These are phyloP conservation scores for Menidia menidia DNA, from an alignment of 2,797 vertebrate species.

Conservation along the genomic window DNA sequence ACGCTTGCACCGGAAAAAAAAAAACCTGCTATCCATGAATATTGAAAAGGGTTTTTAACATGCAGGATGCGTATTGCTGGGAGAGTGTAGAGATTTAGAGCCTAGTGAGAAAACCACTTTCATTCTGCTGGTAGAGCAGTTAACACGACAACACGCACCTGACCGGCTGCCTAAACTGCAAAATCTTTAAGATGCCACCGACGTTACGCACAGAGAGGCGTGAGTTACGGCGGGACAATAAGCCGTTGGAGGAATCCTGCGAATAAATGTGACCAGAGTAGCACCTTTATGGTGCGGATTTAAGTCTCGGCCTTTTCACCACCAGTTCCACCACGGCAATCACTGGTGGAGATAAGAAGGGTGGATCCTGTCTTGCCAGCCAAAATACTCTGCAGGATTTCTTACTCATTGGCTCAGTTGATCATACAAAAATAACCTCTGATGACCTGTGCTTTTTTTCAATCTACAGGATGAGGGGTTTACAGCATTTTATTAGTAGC, in stretches of 20 bases:
- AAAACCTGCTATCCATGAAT: constrained; percentile 68
- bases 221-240: constrained; percentile 24
- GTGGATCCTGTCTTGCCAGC: background rate
- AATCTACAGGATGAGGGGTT: constrained; percentile 20
- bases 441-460: constrained; percentile 5
- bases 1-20: constrained; percentile 18
- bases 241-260: constrained; percentile 14
- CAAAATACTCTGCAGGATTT: background rate
- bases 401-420: background rate
- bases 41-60: constrained; percentile 66
- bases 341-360: background rate
- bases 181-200: constrained; percentile 31
- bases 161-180: constrained; percentile 23
- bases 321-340: background rate
- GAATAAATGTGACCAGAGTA: constrained; percentile 4
- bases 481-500: too few relatives aligned
- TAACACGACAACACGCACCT: constrained; percentile 42
- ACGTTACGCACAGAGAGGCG: constrained; percentile 24
- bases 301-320: background rate
- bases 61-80: constrained; percentile 39
- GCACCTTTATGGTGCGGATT: too few relatives aligned
- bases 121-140: constrained; percentile 29
- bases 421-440: constrained; percentile 10
- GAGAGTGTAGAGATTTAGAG: constrained; percentile 36
- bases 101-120: constrained; percentile 15